These are phyloP conservation scores for Lasioglossum albipes DNA, from an alignment of 1,140 invertebrate species.

Conservation along the genomic window DNA sequence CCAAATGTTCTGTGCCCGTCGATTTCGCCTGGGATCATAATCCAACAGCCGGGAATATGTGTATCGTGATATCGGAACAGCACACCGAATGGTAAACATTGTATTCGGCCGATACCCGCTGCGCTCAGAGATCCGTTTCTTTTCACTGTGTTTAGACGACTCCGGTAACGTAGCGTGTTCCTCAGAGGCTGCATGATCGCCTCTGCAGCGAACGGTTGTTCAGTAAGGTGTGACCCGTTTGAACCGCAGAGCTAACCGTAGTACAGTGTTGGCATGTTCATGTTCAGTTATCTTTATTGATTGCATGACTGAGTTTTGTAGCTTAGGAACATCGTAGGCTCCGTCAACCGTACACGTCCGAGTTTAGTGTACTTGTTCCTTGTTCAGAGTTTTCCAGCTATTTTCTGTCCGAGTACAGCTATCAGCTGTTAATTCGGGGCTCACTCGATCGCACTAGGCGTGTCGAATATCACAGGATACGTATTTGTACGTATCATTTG, in stretches of 20 bases:
- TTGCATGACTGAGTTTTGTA: slow-evolving; percentile 30
- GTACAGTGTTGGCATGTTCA: slow-evolving; percentile 25
- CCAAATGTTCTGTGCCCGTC: not conserved
- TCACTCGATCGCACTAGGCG: no score
- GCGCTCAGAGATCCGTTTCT: not conserved
- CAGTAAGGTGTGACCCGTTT: slow-evolving; percentile 4
- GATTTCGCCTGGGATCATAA: not conserved
- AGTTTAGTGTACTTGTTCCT: no score
- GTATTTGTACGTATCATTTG: no score
- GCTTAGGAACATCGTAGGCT: not conserved
- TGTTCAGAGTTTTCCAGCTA: no score
- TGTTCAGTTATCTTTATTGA: slow-evolving; percentile 16
- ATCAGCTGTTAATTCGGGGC: no score
- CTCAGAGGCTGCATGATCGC: slow-evolving; percentile 1
- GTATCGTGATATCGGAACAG: not conserved
- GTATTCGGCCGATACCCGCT: slow-evolving; percentile 41
- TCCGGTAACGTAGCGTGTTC: not conserved
- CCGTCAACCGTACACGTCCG: no score
- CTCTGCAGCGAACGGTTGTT: not conserved
- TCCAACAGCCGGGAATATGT: not conserved
- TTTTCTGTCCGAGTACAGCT: no score
- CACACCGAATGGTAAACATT: slow-evolving; percentile 22
- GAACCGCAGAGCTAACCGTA: slow-evolving; percentile 11
- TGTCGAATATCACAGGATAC: no score
- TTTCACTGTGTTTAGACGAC: not conserved